Conservation (phyloP, 2,113 vertebrate species). For the Drymodes brunneopygia region DNA sequence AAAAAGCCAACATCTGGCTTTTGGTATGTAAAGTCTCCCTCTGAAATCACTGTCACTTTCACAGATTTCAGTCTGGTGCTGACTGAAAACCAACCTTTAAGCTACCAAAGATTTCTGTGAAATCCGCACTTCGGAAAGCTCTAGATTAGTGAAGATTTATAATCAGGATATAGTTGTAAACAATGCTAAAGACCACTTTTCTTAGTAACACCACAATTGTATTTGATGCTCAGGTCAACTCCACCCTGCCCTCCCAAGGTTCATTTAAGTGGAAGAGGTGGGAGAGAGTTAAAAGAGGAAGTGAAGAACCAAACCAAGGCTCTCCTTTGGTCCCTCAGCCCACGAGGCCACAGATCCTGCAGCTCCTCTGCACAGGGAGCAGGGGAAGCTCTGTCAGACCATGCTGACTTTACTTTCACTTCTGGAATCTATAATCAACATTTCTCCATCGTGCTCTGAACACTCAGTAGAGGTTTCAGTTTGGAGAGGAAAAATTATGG, state of each 20-base stretch:
- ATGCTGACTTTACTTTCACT: rapidly evolving
- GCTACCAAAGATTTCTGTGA: not conserved
- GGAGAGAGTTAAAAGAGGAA: not conserved
- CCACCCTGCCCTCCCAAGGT: not conserved
- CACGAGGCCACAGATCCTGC: rapidly evolving
- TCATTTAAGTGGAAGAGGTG: not conserved
- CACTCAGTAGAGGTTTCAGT: not conserved
- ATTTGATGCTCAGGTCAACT: not conserved
- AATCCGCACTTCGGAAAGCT: not conserved
- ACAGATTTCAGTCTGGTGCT: not conserved
- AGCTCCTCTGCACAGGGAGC: not conserved
- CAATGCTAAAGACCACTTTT: not conserved
- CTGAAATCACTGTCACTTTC: not conserved
- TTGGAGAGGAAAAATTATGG: not conserved
- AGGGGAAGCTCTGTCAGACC: rapidly evolving
- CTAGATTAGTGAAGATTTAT: not conserved
- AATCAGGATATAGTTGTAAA: not conserved
- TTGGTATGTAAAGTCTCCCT: not conserved
- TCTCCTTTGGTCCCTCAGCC: rapidly evolving
- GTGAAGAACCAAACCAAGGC: not conserved
- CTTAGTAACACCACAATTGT: rapidly evolving
- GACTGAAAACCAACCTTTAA: not conserved
- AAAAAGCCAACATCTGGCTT: not conserved
- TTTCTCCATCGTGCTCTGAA: not conserved
- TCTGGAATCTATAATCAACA: not conserved